These are phyloP conservation scores for Andrena flavipes DNA, from an alignment of 2,888 invertebrate genomes.

Conservation along the genomic window DNA sequence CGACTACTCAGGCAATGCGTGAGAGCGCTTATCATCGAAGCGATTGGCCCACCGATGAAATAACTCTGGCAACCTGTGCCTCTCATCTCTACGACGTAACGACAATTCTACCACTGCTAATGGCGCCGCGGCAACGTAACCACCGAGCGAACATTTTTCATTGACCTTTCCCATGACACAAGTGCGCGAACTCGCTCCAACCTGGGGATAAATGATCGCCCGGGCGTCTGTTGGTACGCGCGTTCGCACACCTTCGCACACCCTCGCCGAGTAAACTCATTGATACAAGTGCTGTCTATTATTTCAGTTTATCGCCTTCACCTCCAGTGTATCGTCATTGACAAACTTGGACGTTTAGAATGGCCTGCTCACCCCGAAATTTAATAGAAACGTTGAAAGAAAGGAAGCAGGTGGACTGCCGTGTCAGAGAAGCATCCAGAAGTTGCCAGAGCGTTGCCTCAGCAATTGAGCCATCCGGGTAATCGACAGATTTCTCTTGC, in stretches of 20 bases:
- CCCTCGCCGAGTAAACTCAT: background rate
- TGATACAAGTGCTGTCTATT: background rate
- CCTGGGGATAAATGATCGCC: conserved; percentile 64
- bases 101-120: conserved; percentile 67
- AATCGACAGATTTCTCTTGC: conserved; percentile 7
- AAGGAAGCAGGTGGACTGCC: too few species aligned
- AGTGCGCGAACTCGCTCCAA: conserved; percentile 63
- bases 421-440: background rate
- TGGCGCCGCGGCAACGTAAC: conserved; percentile 60
- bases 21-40: conserved; percentile 42
- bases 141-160: conserved; percentile 74
- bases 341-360: too few species aligned
- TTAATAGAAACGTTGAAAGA: too few species aligned
- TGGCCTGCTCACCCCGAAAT: too few species aligned
- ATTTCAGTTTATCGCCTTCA: too few species aligned
- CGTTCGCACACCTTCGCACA: conserved; percentile 16
- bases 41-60: conserved; percentile 46
- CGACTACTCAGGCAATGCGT: conserved; percentile 22
- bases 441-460: background rate
- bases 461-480: background rate
- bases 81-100: conserved; percentile 39
- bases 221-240: conserved; percentile 35
- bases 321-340: too few species aligned
- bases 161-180: conserved; percentile 82
- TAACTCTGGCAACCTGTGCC: conserved; percentile 9